Conservation (phyloP, 2,797 vertebrate genomes). For the Myotis daubentonii region DNA sequence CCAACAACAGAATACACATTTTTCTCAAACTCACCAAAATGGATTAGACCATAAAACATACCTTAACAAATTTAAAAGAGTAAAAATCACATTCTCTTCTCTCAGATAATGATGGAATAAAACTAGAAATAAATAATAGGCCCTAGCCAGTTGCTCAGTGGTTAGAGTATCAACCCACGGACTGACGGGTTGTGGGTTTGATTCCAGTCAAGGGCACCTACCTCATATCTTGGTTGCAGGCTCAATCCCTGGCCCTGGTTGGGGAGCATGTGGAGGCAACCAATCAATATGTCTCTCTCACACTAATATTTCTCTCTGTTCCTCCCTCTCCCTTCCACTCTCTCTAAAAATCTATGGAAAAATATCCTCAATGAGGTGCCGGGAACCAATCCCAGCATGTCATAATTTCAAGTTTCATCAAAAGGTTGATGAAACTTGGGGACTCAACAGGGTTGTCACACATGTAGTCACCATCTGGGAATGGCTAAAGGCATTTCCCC, state of each 20-base stretch:
- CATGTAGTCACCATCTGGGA: too few relatives aligned
- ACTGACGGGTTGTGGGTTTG: background rate
- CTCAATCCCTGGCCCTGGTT: background rate
- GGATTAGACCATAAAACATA: background rate
- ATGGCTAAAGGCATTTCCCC: too few relatives aligned
- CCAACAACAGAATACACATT: background rate
- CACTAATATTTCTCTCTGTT: background rate
- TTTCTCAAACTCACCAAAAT: background rate
- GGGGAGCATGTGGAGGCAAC: background rate
- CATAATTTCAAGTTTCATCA: too few relatives aligned
- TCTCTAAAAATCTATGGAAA: background rate
- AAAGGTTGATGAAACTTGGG: too few relatives aligned
- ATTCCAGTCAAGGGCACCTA: background rate
- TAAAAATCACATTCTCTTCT: background rate
- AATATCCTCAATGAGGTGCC: too few relatives aligned
- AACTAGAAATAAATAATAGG: background rate
- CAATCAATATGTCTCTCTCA: background rate
- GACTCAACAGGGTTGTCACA: too few relatives aligned
- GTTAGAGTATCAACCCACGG: background rate
- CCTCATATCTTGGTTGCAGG: background rate
- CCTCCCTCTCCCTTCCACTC: background rate
- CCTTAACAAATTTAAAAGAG: background rate
- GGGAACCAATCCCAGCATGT: too few relatives aligned
- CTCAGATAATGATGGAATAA: background rate
- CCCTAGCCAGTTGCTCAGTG: background rate